Base-by-base conservation (phyloP, 2,888 invertebrate genomes). In the Tenthredo amoena region DNA sequence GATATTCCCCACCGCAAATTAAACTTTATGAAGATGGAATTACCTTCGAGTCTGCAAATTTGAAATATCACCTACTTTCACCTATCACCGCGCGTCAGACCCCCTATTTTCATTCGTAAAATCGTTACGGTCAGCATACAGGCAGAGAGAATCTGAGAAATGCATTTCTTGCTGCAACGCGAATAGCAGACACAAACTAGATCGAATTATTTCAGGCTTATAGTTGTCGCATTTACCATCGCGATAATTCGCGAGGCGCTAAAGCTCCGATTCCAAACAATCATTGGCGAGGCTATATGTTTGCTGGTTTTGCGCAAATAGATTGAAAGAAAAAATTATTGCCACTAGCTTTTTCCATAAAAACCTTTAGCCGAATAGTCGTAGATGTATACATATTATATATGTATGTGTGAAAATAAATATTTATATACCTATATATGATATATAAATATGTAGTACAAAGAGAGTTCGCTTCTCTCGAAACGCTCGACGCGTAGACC, bases 21-120 rank as follows among this genome's bases (percentile, higher is more conserved):
- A 58, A 62, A 81, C 81, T 81, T 81, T 81, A 81, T 62, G 81
- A 62, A 37, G 58, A 62, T 81, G n/a, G 58, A 81, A 68, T 47
- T 77, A 37, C 62, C 37, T 58, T 40, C 26, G 47, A 77, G 50
- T 50, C 47, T 77, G 50, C 47, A 81, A 21, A 34, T 81, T 81
- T 58, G 21, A 62, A 26, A 34, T 50, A 77, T 34, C n/a, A 55
- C 34, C 31, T 7, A 81, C 21, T 55, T 81, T 40, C 40, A 77
- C 50, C 50, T 55, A 55, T 77, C 77, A 77, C 31, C 7, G 50
- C 12, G 34, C n/a, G 77, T 55, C 34, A 55, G 31, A 18, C 21
- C 40, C 40, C 74, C 7, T 74, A 77, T 9, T 55, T n/a, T 34
- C 18, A 55, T 55, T 55, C 40, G 50, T 9, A 31, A 34, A 47